Percentiles rank a stretch among this genome's conserved stretches.
phyloP scores from a whole-genome alignment of 2,797 vertebrate genomes.

The Macropus fuliginosus region DNA sequence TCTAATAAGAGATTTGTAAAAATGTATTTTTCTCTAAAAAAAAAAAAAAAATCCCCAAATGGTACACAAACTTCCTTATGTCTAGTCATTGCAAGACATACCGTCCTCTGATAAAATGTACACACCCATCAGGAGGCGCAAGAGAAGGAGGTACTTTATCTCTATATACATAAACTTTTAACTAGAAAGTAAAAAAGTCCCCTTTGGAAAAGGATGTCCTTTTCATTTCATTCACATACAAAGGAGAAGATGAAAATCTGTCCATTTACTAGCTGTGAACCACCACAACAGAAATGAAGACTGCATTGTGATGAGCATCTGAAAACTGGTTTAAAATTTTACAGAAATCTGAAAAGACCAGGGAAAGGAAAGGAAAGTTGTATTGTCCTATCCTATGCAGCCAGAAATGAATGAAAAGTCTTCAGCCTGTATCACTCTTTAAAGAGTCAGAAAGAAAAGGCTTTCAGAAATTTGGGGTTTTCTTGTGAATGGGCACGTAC shows the following conservation, averaged over 20 bases:
- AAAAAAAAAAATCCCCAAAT: conserved; percentile 30
- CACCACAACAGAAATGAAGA: conserved; percentile 49
- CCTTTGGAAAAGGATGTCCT: not conserved
- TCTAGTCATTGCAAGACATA: not conserved
- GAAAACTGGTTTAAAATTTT: conserved; percentile 43
- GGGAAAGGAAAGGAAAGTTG: conserved; percentile 66
- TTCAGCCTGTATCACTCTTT: not conserved
- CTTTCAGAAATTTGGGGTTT: conserved; percentile 27
- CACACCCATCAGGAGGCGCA: conserved; percentile 12
- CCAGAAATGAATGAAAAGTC: conserved; percentile 66
- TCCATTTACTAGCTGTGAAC: conserved; percentile 51
- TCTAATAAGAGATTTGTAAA: conserved; percentile 23
- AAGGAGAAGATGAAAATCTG: conserved; percentile 55
- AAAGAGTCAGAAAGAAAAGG: conserved; percentile 26
- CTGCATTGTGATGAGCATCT: conserved; percentile 56
- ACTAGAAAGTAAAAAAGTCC: conserved; percentile 1
- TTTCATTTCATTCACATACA: conserved; percentile 4
- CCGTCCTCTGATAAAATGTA: not conserved
- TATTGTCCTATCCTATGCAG: conserved; percentile 48
- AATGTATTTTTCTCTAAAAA: conserved; percentile 22
- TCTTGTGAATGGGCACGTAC: conserved; percentile 49
- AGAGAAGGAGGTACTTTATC: not conserved
- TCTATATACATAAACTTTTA: conserved; percentile 11
- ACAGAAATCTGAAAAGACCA: conserved; percentile 49
- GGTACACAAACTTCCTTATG: conserved; percentile 1